Percentiles rank a stretch among this genome's conserved stretches.
phyloP scores from a whole-genome alignment of 2,888 invertebrate genomes.

The Sinopyrophorus schimmeli region DNA sequence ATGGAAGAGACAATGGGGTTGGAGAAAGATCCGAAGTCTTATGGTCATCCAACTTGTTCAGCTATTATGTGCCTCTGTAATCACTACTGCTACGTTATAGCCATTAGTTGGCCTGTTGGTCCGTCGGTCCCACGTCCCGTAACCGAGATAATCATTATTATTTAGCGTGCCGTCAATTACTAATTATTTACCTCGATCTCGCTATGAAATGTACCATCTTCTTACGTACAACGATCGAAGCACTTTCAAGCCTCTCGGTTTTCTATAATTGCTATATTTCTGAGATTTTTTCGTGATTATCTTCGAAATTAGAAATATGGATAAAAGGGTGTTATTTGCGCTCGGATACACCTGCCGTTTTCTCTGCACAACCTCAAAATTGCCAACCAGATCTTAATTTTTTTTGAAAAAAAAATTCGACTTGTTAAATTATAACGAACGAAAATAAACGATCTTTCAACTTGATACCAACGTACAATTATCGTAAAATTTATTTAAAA shows the following conservation, averaged over 20 bases:
- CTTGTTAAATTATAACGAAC: too few species aligned
- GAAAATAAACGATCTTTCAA: too few species aligned
- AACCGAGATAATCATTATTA: conserved; percentile 52
- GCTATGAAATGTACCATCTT: conserved; percentile 37
- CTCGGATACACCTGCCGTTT: too few species aligned
- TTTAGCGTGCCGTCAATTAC: conserved; percentile 52
- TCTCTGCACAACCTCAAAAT: too few species aligned
- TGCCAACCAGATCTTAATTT: too few species aligned
- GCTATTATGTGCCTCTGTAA: conserved; percentile 51
- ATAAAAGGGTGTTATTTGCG: too few species aligned
- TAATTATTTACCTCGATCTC: conserved; percentile 53
- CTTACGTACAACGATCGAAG: conserved; percentile 1
- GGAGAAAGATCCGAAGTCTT: conserved; percentile 22
- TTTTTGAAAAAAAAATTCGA: too few species aligned
- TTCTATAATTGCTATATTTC: not conserved
- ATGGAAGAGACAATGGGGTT: conserved; percentile 28
- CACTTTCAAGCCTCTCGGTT: not conserved
- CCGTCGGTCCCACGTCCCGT: conserved; percentile 48
- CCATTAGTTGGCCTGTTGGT: conserved; percentile 47
- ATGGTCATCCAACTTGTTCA: conserved; percentile 40
- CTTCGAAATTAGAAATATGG: too few species aligned
- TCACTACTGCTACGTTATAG: conserved; percentile 51
- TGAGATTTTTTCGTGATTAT: not conserved
- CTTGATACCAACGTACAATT: too few species aligned
- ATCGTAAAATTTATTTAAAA: too few species aligned